A percentile compares a stretch with the other conserved stretches of the same genome.
These are phyloP conservation scores for Cacatua alba DNA, from an alignment of 2,113 vertebrate genomes.

Conservation along the genomic window DNA sequence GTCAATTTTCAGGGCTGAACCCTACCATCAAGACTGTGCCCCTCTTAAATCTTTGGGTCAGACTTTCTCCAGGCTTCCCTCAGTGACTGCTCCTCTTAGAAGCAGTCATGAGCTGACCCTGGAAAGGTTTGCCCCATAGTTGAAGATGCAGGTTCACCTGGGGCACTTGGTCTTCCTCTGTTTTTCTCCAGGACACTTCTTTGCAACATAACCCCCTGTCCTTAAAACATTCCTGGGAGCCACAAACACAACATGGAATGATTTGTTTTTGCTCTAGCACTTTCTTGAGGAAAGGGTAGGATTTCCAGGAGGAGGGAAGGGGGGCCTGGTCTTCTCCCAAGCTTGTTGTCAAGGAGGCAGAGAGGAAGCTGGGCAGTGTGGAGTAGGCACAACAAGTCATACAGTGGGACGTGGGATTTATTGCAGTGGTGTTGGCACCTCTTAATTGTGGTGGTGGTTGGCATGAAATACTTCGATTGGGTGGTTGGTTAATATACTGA, in stretches of 20 bases:
- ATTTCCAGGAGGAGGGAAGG: background rate
- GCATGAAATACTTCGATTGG: background rate
- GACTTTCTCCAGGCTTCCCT: background rate
- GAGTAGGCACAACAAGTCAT: background rate
- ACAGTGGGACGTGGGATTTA: rapidly evolving
- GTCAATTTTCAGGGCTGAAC: background rate
- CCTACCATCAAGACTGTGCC: background rate
- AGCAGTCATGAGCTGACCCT: background rate
- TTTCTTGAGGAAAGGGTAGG: background rate
- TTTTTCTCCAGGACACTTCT: background rate
- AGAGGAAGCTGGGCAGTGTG: background rate
- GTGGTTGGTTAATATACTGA: background rate
- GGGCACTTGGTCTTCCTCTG: background rate
- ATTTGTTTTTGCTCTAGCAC: background rate
- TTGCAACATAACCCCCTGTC: background rate
- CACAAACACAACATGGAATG: background rate
- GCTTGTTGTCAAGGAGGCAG: background rate
- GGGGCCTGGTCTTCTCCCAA: background rate
- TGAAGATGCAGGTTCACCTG: background rate
- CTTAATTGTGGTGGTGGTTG: background rate
- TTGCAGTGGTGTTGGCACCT: background rate
- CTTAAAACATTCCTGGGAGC: background rate
- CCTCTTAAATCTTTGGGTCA: background rate
- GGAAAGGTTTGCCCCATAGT: background rate
- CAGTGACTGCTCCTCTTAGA: background rate